phyloP scores from a whole-genome alignment of 2,797 vertebrate genomes.

The Limosa lapponica region DNA sequence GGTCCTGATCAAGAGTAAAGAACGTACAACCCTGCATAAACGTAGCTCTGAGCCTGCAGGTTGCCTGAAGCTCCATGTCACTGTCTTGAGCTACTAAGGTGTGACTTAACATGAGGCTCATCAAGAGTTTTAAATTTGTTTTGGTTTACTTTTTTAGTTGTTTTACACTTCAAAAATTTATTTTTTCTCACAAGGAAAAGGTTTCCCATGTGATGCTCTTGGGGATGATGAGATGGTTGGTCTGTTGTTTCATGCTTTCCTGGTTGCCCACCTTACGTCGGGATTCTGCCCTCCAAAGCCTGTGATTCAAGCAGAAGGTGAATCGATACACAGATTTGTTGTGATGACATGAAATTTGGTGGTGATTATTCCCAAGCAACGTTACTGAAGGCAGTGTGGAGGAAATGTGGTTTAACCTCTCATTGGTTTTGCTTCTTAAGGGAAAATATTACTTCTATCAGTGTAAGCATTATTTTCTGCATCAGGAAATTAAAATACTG shows the following conservation, averaged over 20 bases:
- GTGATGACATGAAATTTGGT: not conserved
- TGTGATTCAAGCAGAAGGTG: not conserved
- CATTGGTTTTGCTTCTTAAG: not conserved
- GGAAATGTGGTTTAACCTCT: not conserved
- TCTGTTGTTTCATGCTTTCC: not conserved
- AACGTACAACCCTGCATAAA: not conserved
- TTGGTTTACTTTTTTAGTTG: not conserved
- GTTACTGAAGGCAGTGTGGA: not conserved
- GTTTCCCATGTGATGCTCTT: not conserved
- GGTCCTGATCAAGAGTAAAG: not conserved
- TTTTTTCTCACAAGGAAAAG: not conserved
- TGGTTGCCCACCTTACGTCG: not conserved
- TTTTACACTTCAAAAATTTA: not conserved
- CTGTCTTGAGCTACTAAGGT: not conserved
- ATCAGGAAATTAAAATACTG: not conserved
- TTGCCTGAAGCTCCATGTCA: not conserved
- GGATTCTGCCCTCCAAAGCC: not conserved
- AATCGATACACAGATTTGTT: not conserved
- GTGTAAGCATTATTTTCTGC: not conserved
- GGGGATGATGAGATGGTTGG: not conserved
- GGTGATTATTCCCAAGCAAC: not conserved
- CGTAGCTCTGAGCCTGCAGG: not conserved
- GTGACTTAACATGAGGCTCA: not conserved
- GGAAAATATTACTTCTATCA: not conserved
- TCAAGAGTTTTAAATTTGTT: not conserved